These are phyloP conservation scores for Phylloscopus collybita DNA, from an alignment of 2,797 vertebrate genomes.

Conservation along the genomic window DNA sequence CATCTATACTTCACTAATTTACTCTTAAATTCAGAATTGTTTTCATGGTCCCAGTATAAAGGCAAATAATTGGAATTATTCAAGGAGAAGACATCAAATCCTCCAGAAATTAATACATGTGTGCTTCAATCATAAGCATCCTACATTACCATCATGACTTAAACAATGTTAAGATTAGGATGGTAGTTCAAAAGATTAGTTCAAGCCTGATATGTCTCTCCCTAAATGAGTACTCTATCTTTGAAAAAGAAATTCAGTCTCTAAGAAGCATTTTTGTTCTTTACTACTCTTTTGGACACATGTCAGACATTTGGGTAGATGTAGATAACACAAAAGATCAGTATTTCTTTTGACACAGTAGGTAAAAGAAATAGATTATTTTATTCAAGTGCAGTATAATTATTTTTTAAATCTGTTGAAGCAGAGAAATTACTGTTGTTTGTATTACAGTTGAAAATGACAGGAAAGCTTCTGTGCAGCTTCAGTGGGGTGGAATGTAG, in stretches of 20 bases:
- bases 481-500: background rate
- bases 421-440: constrained; percentile 35
- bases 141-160: background rate
- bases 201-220: background rate
- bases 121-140: background rate
- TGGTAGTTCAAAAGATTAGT: background rate
- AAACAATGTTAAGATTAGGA: background rate
- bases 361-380: background rate
- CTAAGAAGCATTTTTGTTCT: background rate
- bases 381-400: constrained; percentile 8
- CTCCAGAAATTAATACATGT: background rate
- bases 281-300: background rate
- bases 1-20: background rate
- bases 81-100: background rate
- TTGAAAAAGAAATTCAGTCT: background rate
- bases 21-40: background rate
- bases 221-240: background rate
- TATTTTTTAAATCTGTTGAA: constrained; percentile 29
- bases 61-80: background rate
- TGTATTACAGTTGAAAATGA: background rate
- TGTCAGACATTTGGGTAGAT: background rate
- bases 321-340: background rate
- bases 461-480: background rate
- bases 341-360: background rate
- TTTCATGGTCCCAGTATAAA: background rate